Base-by-base conservation (phyloP, 2,797 vertebrate genomes). In the Ispidina picta region DNA sequence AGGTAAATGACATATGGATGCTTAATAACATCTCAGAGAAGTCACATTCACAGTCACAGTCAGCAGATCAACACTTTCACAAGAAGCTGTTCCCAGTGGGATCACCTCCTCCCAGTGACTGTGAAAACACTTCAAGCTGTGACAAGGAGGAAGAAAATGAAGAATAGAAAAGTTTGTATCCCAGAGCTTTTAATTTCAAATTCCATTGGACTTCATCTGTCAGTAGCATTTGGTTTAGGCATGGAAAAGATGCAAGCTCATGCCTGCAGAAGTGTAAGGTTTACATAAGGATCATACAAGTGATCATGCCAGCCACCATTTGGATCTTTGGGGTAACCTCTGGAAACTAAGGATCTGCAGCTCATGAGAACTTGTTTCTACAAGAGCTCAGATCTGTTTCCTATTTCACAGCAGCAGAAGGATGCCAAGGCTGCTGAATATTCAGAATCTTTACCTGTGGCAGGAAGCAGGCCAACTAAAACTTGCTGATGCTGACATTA, bases 11-110 rank as follows among this genome's bases (percentile, higher is more conserved):
- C 90, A 88, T 63, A 66, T 49, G 86, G 88, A 77, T 86, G 86
- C 83, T 90, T 83, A 59, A 92, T 90, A 94, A 81, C 86, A 84
- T 65, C 70, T 51, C 64, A 21, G 78, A 83, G 86, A 71, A 89
- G 92, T 71, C 95, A 95, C 93, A 78, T 78, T 88, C 90, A 83
- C 74, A 93, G 69, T 29, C 80, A 54, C 74, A 88, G 80, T 31
- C 88, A 95, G 78, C 91, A 92, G 80, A 91, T 89, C 83, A 94
- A 89, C 89, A 92, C 84, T 86, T 94, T 48, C 93, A 89, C 66
- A 63, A 64, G 90, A 74, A 82, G 23, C 69, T 60, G 60, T 51
- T 95, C 94, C 85, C 78, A 37, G 69, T 11, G 73, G 93, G 83
- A 91, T 95, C 75, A 84, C 41, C 60, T 91, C 56, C 84, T 79